Percentiles rank a stretch among this genome's conserved stretches.
Conservation (phyloP, 2,888 invertebrate genomes). For the Bellardia pandia region DNA sequence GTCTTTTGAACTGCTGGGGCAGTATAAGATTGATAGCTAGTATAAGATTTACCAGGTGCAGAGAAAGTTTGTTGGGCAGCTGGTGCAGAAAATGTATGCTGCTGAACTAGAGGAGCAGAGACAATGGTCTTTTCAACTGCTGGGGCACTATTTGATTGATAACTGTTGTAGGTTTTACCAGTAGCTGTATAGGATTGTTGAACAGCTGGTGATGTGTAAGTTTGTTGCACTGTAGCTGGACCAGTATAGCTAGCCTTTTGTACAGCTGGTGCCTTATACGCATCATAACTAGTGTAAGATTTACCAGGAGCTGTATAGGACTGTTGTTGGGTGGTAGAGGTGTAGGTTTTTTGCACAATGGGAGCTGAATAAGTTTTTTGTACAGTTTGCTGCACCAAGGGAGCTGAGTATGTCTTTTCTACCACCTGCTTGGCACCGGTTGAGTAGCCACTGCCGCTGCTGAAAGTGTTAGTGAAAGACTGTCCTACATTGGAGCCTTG, state of each 20-base stretch:
- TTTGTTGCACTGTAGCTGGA: slow-evolving; percentile 35
- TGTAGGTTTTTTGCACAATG: slow-evolving; percentile 52
- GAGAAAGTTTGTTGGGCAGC: slow-evolving; percentile 46
- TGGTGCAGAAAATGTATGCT: slow-evolving; percentile 39
- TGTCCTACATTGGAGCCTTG: background rate
- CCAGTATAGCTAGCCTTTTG: slow-evolving; percentile 34
- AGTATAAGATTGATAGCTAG: slow-evolving; percentile 45
- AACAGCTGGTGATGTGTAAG: slow-evolving; percentile 33
- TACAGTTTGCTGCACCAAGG: slow-evolving; percentile 28
- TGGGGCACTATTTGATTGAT: slow-evolving; percentile 48
- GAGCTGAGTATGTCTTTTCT: slow-evolving; percentile 60
- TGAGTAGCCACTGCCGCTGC: slow-evolving; percentile 52
- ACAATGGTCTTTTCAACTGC: slow-evolving; percentile 32
- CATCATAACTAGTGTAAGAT: slow-evolving; percentile 44
- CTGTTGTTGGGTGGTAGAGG: slow-evolving; percentile 50
- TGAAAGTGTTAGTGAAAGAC: slow-evolving; percentile 44
- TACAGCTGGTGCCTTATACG: slow-evolving; percentile 50
- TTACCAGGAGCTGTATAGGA: slow-evolving; percentile 50
- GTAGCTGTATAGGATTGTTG: slow-evolving; percentile 58
- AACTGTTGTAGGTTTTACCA: slow-evolving; percentile 47
- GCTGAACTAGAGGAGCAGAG: slow-evolving; percentile 39
- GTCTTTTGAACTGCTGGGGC: slow-evolving; percentile 50
- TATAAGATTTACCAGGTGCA: slow-evolving; percentile 47
- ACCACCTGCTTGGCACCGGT: slow-evolving; percentile 59
- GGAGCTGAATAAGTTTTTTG: slow-evolving; percentile 53